Evolutionary conservation across 2,113 vertebrate genomes (phyloP).

Genomic region (Saccopteryx leptura): DNA sequence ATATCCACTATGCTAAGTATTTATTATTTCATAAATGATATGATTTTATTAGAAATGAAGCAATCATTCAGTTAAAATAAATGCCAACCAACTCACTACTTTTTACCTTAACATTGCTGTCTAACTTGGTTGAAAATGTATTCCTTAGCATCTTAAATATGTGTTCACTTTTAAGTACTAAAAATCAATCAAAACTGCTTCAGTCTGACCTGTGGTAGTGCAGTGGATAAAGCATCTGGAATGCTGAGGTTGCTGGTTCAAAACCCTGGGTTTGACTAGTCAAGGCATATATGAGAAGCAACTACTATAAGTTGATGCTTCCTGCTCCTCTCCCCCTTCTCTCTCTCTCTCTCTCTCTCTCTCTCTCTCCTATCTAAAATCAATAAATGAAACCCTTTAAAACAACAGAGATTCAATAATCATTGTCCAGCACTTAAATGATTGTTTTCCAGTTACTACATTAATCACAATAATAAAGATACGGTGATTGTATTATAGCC

Average conservation of each 20-base stretch:
- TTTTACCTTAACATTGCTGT: background rate
- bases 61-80: slow-evolving; percentile 29
- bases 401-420: background rate
- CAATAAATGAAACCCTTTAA: too few species aligned
- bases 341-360: too few species aligned
- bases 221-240: too few species aligned
- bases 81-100: background rate
- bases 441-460: background rate
- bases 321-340: too few species aligned
- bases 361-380: too few species aligned
- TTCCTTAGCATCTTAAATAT: slow-evolving; percentile 7
- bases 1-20: background rate
- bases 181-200: background rate
- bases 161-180: background rate
- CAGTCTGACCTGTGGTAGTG: too few species aligned
- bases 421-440: background rate
- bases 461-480: background rate
- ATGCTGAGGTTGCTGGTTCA: too few species aligned
- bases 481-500: background rate
- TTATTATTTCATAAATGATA: slow-evolving; percentile 35
- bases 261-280: too few species aligned
- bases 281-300: too few species aligned
- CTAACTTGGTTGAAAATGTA: background rate
- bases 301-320: too few species aligned
- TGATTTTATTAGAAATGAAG: background rate